These are phyloP conservation scores for Harpalus rubripes DNA, from an alignment of 2,888 invertebrate species.

Conservation along the genomic window DNA sequence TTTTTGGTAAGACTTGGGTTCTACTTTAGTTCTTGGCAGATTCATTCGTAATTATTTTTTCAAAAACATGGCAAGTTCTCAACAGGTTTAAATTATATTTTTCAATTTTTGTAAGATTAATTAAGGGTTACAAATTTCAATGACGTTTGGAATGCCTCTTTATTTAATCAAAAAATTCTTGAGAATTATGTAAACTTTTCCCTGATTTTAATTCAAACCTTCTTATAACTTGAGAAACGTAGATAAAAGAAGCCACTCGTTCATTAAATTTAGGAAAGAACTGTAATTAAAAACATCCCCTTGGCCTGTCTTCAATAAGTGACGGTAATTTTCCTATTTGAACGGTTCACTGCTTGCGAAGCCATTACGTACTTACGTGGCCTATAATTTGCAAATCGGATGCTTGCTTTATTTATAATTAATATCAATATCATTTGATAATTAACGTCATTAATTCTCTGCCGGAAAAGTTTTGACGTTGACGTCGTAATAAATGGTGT, in stretches of 20 bases:
- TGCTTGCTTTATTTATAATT: slow-evolving; percentile 48
- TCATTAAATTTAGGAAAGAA: slow-evolving; percentile 34
- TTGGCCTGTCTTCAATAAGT: neutral
- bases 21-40: no score
- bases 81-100: no score
- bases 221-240: neutral
- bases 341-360: slow-evolving; percentile 10
- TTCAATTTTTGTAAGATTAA: no score
- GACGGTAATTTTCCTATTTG: neutral
- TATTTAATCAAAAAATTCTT: no score
- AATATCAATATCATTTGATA: slow-evolving; percentile 47
- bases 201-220: neutral
- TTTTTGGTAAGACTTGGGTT: no score
- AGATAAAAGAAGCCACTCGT: slow-evolving; percentile 13
- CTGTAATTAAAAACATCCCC: slow-evolving; percentile 24
- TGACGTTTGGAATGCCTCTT: no score
- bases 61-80: no score
- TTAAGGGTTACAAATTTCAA: no score
- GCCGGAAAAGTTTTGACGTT: slow-evolving; percentile 35
- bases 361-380: slow-evolving; percentile 36
- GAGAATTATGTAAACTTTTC: neutral
- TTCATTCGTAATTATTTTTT: no score
- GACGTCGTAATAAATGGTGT: slow-evolving; percentile 40
- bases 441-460: slow-evolving; percentile 38
- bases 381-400: slow-evolving; percentile 40